phyloP scores from a whole-genome alignment of 2,888 invertebrate species.

The Ormyrus thymus region DNA sequence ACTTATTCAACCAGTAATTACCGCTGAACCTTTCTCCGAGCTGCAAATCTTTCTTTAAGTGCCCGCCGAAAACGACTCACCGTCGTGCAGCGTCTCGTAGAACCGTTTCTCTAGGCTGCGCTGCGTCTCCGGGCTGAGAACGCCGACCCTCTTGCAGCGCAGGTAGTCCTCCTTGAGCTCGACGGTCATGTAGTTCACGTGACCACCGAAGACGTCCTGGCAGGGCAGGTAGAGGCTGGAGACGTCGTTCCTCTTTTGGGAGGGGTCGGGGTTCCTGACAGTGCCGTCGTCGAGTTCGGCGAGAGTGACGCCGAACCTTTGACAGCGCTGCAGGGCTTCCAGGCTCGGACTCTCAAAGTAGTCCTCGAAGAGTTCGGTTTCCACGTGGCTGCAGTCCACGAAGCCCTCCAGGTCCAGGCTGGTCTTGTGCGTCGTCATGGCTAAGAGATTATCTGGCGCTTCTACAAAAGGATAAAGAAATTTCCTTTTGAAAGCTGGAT shows the following conservation, averaged over 20 bases:
- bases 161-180: constrained; percentile 28
- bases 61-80: constrained; percentile 6
- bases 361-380: constrained; percentile 15
- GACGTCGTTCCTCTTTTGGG: background rate
- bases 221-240: constrained; percentile 25
- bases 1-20: no score
- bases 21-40: no score
- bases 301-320: constrained; percentile 6
- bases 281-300: constrained; percentile 10
- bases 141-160: constrained; percentile 19
- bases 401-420: background rate
- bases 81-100: constrained; percentile 9
- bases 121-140: background rate
- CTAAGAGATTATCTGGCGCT: background rate
- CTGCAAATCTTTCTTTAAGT: no score
- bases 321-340: constrained; percentile 29
- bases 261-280: background rate
- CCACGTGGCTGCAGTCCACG: constrained; percentile 36
- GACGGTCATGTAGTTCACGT: constrained; percentile 18
- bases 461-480: no score
- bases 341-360: constrained; percentile 27
- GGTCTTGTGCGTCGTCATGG: background rate
- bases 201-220: constrained; percentile 1
- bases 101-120: constrained; percentile 6
- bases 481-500: no score